Percentiles rank a stretch among this genome's conserved stretches.
Evolutionary conservation across 2,113 vertebrate genomes (phyloP).

Genomic region (Aspiorhynchus laticeps): DNA sequence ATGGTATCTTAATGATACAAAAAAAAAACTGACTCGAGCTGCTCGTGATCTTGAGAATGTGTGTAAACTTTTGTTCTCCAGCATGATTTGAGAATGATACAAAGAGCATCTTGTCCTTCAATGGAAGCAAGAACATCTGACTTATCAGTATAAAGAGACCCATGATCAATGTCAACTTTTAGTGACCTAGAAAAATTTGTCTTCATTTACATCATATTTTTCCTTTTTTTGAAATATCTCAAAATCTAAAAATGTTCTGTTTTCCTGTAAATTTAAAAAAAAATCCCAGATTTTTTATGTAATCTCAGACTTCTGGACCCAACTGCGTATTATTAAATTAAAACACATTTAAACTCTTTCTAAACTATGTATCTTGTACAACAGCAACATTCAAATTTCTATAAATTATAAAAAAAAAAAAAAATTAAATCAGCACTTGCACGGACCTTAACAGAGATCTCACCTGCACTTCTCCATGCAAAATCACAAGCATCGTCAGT

Average conservation of each 20-base stretch:
- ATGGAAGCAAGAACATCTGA: background rate
- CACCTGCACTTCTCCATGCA: constrained; percentile 30
- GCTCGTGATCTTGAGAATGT: no score
- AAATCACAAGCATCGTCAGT: constrained; percentile 16
- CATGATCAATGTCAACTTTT: background rate
- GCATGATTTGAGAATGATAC: background rate
- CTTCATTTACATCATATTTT: background rate
- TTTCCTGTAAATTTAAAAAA: background rate
- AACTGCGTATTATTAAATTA: background rate
- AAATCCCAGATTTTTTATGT: background rate
- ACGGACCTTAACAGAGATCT: background rate
- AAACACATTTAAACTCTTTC: background rate
- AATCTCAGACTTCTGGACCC: background rate
- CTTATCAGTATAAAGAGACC: no score
- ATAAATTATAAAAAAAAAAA: background rate
- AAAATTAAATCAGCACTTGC: background rate
- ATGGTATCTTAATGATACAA: no score
- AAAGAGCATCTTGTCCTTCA: background rate
- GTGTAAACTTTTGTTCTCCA: background rate
- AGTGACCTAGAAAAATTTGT: background rate
- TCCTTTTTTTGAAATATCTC: background rate
- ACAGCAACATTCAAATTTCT: constrained; percentile 17
- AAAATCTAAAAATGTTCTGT: background rate
- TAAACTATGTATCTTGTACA: background rate
- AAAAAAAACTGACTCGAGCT: no score